These are phyloP conservation scores for Gobiocypris rarus DNA, from an alignment of 2,113 vertebrate species.

Conservation along the genomic window DNA sequence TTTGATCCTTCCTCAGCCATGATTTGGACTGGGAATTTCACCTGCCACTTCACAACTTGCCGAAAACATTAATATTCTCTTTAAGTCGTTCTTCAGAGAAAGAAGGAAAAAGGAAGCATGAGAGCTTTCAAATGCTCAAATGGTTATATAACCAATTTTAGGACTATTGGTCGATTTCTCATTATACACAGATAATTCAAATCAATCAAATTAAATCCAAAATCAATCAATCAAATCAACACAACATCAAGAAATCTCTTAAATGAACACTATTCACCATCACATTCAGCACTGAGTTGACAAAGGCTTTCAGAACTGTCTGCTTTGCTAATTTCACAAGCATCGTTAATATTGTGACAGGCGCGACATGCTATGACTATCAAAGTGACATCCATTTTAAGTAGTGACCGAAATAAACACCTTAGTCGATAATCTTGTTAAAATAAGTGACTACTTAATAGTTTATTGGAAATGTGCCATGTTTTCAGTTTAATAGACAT, in stretches of 20 bases:
- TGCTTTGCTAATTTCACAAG: neutral
- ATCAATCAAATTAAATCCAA: too few relatives aligned
- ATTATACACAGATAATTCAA: too few relatives aligned
- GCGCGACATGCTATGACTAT: neutral
- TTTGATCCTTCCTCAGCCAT: slow-evolving; percentile 7
- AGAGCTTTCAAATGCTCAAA: neutral
- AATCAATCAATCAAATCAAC: too few relatives aligned
- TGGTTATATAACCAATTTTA: neutral
- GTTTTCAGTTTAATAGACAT: slow-evolving; percentile 3
- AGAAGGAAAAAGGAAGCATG: neutral
- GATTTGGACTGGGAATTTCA: slow-evolving; percentile 34
- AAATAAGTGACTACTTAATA: slow-evolving; percentile 27
- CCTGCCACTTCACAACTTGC: neutral
- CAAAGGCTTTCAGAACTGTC: neutral
- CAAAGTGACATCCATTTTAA: slow-evolving; percentile 22
- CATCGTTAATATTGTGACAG: neutral
- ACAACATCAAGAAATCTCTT: neutral
- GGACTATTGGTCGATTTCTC: too few relatives aligned
- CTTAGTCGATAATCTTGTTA: slow-evolving; percentile 3
- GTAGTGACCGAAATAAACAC: neutral
- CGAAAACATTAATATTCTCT: slow-evolving; percentile 12
- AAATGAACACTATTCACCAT: neutral
- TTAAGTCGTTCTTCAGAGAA: neutral
- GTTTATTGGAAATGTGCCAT: slow-evolving; percentile 19
- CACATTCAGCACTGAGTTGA: neutral